These are phyloP conservation scores for Trypoxylus dichotomus DNA, from an alignment of 1,140 invertebrate genomes.

Conservation along the genomic window DNA sequence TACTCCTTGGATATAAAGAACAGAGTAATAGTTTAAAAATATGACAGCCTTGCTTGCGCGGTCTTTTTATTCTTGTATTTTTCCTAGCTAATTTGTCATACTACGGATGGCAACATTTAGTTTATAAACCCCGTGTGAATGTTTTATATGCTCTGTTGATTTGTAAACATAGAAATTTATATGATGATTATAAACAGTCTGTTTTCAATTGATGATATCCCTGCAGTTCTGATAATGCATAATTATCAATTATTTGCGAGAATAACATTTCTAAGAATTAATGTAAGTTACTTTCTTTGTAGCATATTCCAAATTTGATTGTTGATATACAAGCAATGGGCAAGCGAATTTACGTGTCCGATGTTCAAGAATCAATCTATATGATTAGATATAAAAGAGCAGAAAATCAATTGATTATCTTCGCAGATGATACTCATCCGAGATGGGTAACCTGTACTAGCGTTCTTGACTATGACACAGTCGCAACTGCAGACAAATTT, in stretches of 20 bases:
- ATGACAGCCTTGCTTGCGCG: too few species aligned
- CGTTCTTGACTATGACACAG: slow-evolving; percentile 96
- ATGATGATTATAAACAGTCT: slow-evolving; percentile 37
- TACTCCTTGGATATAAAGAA: too few species aligned
- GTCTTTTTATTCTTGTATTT: too few species aligned
- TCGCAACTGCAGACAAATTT: slow-evolving; percentile 97
- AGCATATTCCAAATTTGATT: slow-evolving; percentile 94
- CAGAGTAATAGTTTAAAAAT: too few species aligned
- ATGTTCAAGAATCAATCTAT: slow-evolving; percentile 97
- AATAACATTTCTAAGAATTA: slow-evolving; percentile 11
- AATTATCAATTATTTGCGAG: neutral
- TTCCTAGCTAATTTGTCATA: too few species aligned
- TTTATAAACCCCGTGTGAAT: too few species aligned
- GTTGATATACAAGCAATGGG: slow-evolving; percentile 92
- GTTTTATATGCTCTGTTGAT: neutral
- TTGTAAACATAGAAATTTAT: neutral
- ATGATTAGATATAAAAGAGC: slow-evolving; percentile 93
- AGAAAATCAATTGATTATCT: slow-evolving; percentile 97
- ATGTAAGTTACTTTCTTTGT: slow-evolving; percentile 43
- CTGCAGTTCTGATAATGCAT: slow-evolving; percentile 49
- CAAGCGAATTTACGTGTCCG: slow-evolving; percentile 90
- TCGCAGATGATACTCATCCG: slow-evolving; percentile 97
- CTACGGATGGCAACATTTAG: too few species aligned
- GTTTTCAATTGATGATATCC: slow-evolving; percentile 40
- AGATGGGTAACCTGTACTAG: slow-evolving; percentile 92